Conservation (phyloP, 2,797 vertebrate genomes). For the Percopsis omiscomaycus region DNA sequence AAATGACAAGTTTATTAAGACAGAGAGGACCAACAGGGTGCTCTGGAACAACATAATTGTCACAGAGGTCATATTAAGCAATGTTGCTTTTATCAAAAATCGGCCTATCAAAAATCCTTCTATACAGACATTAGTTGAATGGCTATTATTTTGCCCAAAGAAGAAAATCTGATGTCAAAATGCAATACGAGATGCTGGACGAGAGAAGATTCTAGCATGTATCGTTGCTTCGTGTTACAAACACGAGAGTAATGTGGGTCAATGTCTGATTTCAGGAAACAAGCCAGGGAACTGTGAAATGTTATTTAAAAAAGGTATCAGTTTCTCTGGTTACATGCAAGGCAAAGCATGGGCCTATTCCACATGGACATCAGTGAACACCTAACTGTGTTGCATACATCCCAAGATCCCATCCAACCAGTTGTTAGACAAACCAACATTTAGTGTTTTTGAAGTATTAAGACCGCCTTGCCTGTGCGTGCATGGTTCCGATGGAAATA, state of each 20-base stretch:
- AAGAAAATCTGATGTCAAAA: background rate
- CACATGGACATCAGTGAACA: no score
- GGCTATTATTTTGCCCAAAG: slow-evolving; percentile 18
- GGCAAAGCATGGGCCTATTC: no score
- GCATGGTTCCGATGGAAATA: background rate
- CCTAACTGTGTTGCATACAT: no score
- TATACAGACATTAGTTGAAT: slow-evolving; percentile 16
- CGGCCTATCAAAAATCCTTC: slow-evolving; percentile 11
- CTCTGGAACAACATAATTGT: slow-evolving; percentile 34
- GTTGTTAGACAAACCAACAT: slow-evolving; percentile 4
- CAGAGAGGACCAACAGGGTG: slow-evolving; percentile 37
- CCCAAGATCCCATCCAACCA: no score
- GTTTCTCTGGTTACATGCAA: no score
- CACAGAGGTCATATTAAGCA: slow-evolving; percentile 27
- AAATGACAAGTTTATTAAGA: slow-evolving; percentile 54
- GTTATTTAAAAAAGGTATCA: no score
- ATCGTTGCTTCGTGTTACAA: slow-evolving; percentile 1
- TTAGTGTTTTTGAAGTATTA: slow-evolving; percentile 2
- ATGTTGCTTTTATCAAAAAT: slow-evolving; percentile 34
- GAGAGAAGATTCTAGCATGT: slow-evolving; percentile 9
- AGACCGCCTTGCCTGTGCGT: background rate
- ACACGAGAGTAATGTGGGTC: no score
- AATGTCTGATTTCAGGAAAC: background rate
- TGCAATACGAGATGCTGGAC: background rate
- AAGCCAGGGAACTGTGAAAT: no score